phyloP scores from a whole-genome alignment of 92 coral and sea anemone genomes.

The Isaurus tuberculatus region DNA sequence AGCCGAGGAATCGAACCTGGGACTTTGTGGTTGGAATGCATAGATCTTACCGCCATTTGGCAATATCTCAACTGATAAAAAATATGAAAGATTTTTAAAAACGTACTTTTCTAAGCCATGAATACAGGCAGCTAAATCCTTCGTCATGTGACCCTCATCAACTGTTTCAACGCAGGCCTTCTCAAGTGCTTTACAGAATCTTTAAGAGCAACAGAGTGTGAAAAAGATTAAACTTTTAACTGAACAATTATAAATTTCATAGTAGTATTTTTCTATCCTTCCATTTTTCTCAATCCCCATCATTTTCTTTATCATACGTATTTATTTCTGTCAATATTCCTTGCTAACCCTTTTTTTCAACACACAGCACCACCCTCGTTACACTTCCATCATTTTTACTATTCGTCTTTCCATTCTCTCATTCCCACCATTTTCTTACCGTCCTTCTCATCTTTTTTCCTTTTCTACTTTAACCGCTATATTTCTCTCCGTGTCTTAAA shows the following conservation, averaged over 20 bases:
- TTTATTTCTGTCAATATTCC: no score
- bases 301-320: no score
- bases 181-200: slow-evolving; percentile 91
- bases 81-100: not conserved
- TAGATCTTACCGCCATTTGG: no score
- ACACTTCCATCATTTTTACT: no score
- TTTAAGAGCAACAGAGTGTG: slow-evolving; percentile 2
- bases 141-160: slow-evolving; percentile 92
- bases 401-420: not conserved
- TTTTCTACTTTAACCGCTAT: not conserved
- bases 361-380: no score
- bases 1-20: no score
- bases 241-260: no score
- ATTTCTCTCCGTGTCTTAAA: not conserved
- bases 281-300: no score
- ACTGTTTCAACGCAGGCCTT: slow-evolving; percentile 94
- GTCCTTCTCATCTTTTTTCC: not conserved
- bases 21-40: no score
- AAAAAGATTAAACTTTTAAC: no score
- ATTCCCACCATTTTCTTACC: not conserved
- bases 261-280: no score
- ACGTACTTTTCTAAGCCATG: slow-evolving; percentile 94
- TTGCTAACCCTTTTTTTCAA: no score
- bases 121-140: slow-evolving; percentile 98
- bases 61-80: not conserved